phyloP scores from a whole-genome alignment of 1,140 invertebrate species.

The Ceratosolen solmsi region DNA sequence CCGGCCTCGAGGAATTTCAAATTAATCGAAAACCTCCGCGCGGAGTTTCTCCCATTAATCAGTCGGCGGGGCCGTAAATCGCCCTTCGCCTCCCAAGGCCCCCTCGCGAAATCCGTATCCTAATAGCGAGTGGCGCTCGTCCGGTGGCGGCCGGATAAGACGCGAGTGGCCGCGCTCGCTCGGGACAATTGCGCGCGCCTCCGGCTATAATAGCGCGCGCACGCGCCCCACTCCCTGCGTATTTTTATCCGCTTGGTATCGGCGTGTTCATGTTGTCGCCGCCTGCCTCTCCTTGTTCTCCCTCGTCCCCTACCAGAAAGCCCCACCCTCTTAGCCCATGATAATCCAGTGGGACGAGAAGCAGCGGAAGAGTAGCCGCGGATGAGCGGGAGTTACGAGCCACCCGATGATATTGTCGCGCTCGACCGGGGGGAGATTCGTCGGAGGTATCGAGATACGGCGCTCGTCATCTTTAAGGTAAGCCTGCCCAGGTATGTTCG shows the following conservation, averaged over 20 bases:
- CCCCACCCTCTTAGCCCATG: too few relatives aligned
- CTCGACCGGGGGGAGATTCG: conserved; percentile 63
- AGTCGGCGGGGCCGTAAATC: neutral
- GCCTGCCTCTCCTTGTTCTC: too few relatives aligned
- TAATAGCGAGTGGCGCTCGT: too few relatives aligned
- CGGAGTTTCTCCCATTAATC: conserved; percentile 10
- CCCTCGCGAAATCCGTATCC: too few relatives aligned
- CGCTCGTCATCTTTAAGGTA: conserved; percentile 68
- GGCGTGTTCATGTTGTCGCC: too few relatives aligned
- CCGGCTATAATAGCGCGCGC: conserved; percentile 22
- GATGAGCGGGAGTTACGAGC: conserved; percentile 62
- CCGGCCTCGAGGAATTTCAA: neutral
- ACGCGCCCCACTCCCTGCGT: conserved; percentile 25
- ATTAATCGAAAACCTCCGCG: conserved; percentile 4
- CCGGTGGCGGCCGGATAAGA: too few relatives aligned
- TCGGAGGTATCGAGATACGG: conserved; percentile 67
- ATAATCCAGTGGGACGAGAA: too few relatives aligned
- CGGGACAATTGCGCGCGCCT: conserved; percentile 1
- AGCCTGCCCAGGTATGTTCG: too few relatives aligned
- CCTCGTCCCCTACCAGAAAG: too few relatives aligned
- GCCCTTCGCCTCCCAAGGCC: neutral
- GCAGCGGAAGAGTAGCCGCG: conserved; percentile 27
- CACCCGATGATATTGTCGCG: conserved; percentile 57
- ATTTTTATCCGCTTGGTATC: conserved; percentile 52
- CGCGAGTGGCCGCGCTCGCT: neutral